These are phyloP conservation scores for Stramonita haemastoma DNA, from an alignment of 2,888 invertebrate species.

Conservation along the genomic window DNA sequence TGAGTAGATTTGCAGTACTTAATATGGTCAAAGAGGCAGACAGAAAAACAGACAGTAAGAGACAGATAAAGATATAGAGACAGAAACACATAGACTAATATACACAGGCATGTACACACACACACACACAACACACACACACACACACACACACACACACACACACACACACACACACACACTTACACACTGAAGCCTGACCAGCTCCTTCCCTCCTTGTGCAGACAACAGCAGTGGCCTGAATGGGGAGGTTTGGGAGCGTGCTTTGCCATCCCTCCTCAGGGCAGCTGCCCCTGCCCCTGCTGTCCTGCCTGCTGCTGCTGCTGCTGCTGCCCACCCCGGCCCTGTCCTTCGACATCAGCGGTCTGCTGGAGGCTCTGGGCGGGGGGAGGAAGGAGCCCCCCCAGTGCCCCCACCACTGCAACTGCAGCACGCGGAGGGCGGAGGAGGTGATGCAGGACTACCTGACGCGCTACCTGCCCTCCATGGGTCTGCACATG, in stretches of 20 bases:
- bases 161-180: background rate
- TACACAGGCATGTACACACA: background rate
- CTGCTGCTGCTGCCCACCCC: background rate
- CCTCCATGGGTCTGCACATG: constrained; percentile 37
- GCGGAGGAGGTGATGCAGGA: constrained; percentile 33
- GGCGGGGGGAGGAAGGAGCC: background rate
- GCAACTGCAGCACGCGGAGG: constrained; percentile 17
- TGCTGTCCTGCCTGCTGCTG: background rate
- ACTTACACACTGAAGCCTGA: background rate
- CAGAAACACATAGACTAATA: background rate
- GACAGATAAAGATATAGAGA: background rate
- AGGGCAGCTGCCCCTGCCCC: background rate
- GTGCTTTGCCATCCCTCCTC: background rate
- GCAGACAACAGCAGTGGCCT: background rate
- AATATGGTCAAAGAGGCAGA: too few relatives aligned
- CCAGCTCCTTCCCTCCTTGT: background rate
- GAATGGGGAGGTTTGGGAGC: constrained; percentile 1
- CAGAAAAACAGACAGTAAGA: background rate
- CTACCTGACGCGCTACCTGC: constrained; percentile 31
- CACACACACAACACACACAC: constrained; percentile 36
- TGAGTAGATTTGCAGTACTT: too few relatives aligned
- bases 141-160: constrained; percentile 31
- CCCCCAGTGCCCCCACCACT: constrained; percentile 3
- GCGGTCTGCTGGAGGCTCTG: constrained; percentile 9
- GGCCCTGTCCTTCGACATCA: constrained; percentile 15